A percentile compares a stretch with the other conserved stretches of the same genome.
Conservation (phyloP, 2,797 vertebrate species). For the Cercopithecus hamlyni region DNA sequence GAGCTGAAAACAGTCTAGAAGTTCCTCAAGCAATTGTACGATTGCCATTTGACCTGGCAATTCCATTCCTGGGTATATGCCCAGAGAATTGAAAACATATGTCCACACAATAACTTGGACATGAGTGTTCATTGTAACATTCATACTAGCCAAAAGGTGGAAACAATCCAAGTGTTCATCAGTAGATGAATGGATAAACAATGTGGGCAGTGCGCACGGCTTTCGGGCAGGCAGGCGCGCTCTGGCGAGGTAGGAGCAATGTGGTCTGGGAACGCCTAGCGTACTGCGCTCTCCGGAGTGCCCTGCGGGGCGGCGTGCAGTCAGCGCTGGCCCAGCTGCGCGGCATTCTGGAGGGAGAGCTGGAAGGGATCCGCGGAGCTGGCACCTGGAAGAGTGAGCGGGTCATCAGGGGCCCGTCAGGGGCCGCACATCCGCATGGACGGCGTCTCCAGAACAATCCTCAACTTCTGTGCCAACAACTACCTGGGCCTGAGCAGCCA, state of each 20-base stretch:
- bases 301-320: constrained; percentile 67
- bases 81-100: too few species aligned
- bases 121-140: too few species aligned
- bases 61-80: too few species aligned
- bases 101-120: too few species aligned
- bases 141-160: too few species aligned
- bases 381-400: constrained; percentile 96
- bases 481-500: constrained; percentile 97
- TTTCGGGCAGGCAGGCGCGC: rapidly evolving
- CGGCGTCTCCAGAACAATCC: constrained; percentile 89
- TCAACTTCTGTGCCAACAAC: constrained; percentile 99
- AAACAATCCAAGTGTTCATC: too few species aligned
- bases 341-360: constrained; percentile 88
- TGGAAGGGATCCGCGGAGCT: constrained; percentile 90
- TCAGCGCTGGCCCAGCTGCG: constrained; percentile 86
- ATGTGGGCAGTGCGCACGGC: rapidly evolving
- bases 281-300: not conserved
- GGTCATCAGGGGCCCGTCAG: constrained; percentile 92
- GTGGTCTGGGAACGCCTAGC: constrained; percentile 44
- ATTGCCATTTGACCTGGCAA: too few species aligned
- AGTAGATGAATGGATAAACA: too few species aligned
- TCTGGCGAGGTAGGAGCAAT: not conserved
- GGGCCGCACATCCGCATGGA: constrained; percentile 91
- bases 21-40: too few species aligned
- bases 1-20: too few species aligned